Conservation (phyloP, 1,140 invertebrate genomes). For the Protaetia brevitarsis region DNA sequence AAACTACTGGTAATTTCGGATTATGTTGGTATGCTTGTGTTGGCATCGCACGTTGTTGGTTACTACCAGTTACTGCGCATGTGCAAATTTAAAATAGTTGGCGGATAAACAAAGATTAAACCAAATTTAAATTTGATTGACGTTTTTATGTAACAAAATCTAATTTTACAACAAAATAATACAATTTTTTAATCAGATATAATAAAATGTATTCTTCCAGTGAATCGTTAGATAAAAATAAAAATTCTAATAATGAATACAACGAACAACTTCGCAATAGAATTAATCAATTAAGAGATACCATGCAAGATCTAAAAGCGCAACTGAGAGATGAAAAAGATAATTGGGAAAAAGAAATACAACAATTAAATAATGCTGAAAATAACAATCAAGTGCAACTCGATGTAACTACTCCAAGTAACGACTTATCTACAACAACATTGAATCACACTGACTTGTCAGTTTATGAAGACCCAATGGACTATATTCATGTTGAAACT, state of each 20-base stretch:
- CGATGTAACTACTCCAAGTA: not conserved
- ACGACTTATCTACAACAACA: not conserved
- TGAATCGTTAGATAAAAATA: not conserved
- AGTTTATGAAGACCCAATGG: constrained; percentile 5
- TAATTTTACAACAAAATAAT: not conserved
- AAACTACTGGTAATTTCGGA: not conserved
- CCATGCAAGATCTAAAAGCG: constrained; percentile 28
- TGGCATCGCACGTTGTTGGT: too few relatives aligned
- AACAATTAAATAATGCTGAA: constrained; percentile 24
- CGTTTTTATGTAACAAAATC: not conserved
- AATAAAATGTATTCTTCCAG: not conserved
- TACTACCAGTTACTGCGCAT: not conserved
- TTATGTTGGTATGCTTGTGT: not conserved
- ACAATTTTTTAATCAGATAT: not conserved
- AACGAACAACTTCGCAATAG: constrained; percentile 16
- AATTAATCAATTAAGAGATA: constrained; percentile 15
- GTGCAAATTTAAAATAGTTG: constrained; percentile 13
- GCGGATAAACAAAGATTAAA: constrained; percentile 26
- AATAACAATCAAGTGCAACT: not conserved
- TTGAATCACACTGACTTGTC: not conserved
- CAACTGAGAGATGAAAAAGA: constrained; percentile 34
- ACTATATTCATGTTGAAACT: constrained; percentile 31
- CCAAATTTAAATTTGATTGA: constrained; percentile 2
- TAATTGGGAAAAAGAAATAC: constrained; percentile 37
- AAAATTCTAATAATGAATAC: too few relatives aligned